Evolutionary conservation across 2,888 invertebrate species (phyloP).

Genomic region (Phortica magna): DNA sequence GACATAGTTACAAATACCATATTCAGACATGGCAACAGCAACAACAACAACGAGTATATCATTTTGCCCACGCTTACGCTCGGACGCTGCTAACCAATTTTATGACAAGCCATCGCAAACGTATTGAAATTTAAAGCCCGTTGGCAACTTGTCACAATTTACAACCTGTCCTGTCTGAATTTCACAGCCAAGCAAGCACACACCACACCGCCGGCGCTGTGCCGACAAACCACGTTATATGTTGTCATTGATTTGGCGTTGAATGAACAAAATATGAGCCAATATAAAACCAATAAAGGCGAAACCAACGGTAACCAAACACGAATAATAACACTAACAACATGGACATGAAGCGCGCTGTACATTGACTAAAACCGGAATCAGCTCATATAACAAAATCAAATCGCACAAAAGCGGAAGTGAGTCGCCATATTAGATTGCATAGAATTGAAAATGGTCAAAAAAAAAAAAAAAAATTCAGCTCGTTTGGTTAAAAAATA

Average conservation of each 20-base stretch:
- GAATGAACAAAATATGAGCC: slow-evolving; percentile 65
- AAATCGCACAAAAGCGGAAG: slow-evolving; percentile 53
- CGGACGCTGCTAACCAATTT: slow-evolving; percentile 33
- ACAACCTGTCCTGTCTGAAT: slow-evolving; percentile 54
- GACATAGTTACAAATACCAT: slow-evolving; percentile 7
- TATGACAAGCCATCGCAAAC: slow-evolving; percentile 55
- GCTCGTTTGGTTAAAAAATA: slow-evolving; percentile 23
- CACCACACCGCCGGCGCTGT: slow-evolving; percentile 1
- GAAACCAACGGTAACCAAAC: slow-evolving; percentile 37
- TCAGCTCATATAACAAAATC: slow-evolving; percentile 53
- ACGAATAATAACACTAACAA: slow-evolving; percentile 30
- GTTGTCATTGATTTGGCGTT: not conserved
- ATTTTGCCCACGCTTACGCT: not conserved
- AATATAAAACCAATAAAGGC: slow-evolving; percentile 68
- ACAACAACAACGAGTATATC: not conserved
- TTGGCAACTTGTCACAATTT: slow-evolving; percentile 68
- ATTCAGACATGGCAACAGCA: not conserved
- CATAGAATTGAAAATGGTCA: slow-evolving; percentile 29
- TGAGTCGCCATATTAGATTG: slow-evolving; percentile 48
- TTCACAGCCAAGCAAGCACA: not conserved
- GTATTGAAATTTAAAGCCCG: slow-evolving; percentile 69
- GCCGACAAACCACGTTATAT: not conserved
- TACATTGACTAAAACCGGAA: slow-evolving; percentile 15
- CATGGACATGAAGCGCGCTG: not conserved
- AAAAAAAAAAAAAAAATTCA: not conserved